Percentiles rank a stretch among this genome's conserved stretches.
Evolutionary conservation across 1,140 invertebrate species (phyloP).

Genomic region (Magallana gigas): DNA sequence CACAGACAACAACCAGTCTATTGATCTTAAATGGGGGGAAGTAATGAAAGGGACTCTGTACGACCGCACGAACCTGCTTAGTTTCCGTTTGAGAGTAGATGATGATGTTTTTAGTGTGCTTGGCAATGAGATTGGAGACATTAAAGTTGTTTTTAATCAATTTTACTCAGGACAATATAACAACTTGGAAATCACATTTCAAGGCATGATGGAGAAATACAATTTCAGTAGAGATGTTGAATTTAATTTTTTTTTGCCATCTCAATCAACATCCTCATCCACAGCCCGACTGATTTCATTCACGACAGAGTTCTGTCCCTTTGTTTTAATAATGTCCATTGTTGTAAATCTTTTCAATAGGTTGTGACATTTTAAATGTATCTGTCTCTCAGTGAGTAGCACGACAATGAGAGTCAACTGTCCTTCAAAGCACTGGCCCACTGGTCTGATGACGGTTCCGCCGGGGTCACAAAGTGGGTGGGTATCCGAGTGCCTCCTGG

Average conservation of each 20-base stretch:
- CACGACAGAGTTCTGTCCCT: background rate
- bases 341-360: background rate
- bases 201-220: background rate
- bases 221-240: background rate
- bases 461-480: conserved; percentile 61
- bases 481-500: conserved; percentile 63
- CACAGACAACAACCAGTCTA: background rate
- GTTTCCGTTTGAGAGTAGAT: background rate
- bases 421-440: conserved; percentile 61
- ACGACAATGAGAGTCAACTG: background rate
- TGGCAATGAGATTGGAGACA: background rate
- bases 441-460: conserved; percentile 58
- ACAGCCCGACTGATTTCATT: background rate
- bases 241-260: background rate
- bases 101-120: background rate
- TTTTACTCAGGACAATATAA: background rate
- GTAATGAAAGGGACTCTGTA: conserved; percentile 20
- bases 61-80: background rate
- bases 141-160: background rate
- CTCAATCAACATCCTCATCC: background rate
- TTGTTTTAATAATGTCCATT: background rate
- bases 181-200: conserved; percentile 1
- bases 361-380: too few relatives aligned
- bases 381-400: too few relatives aligned
- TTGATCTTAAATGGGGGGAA: background rate